Conservation (phyloP, 2,113 vertebrate species). For the Nibea coibor region DNA sequence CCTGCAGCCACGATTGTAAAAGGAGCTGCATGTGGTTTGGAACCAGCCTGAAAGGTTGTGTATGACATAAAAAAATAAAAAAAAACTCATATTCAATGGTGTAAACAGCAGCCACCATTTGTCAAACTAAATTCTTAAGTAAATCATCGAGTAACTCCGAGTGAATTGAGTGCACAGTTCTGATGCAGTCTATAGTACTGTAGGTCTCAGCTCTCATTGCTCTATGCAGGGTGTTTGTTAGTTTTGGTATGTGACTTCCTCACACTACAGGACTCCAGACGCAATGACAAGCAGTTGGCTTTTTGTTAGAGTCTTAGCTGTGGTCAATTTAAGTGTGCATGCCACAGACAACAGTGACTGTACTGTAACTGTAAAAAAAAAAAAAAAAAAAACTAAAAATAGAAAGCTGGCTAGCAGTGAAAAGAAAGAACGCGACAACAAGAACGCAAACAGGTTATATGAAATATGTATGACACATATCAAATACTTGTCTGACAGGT, state of each 20-base stretch:
- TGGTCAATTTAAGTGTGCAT: not conserved
- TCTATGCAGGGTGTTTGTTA: constrained; percentile 6
- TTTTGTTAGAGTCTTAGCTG: not conserved
- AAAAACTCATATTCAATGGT: not conserved
- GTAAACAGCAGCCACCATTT: not conserved
- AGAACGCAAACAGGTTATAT: not conserved
- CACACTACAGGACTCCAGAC: not conserved
- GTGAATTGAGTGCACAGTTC: not conserved
- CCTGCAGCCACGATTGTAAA: not conserved
- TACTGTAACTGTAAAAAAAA: not conserved
- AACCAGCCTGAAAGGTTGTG: not conserved
- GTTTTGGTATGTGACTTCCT: constrained; percentile 1
- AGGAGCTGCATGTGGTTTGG: not conserved
- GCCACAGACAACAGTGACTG: not conserved
- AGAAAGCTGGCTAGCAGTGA: not conserved
- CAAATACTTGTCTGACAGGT: not conserved
- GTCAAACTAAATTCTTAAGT: not conserved
- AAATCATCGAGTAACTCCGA: not conserved
- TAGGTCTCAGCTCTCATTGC: not conserved
- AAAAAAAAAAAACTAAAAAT: not conserved
- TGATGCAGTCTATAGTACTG: not conserved
- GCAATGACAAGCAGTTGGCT: not conserved
- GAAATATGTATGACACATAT: constrained; percentile 14
- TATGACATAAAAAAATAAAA: not conserved
- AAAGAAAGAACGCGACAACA: not conserved